Base-by-base conservation (phyloP, 2,113 vertebrate species). In the Setophaga kirtlandii region DNA sequence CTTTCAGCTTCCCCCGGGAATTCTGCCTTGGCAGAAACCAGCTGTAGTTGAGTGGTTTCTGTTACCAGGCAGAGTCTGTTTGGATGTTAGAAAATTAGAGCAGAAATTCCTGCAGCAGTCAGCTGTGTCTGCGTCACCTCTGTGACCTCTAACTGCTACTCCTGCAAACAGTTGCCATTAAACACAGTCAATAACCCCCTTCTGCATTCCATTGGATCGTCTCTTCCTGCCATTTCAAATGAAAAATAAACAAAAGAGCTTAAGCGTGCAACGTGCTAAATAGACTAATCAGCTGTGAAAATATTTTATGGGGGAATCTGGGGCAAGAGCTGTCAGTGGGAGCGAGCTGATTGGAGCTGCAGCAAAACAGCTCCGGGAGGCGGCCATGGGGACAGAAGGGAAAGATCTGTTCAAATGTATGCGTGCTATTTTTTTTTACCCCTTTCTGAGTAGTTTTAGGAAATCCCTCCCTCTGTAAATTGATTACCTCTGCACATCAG, bases 231-330 rank as follows among this genome's bases (percentile, higher is more conserved):
- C 80, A 46, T 47, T 83, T 81, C 58, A 52, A 83, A 92, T 87
- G 91, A 86, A 83, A 95, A 89, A 92, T 63, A 95, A 94, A 94
- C 92, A 91, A 63, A 95, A 71, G 82, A 83, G 69, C 88, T 89
- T 55, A 83, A 94, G 86, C 47, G 39, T 41, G 31, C 81, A 68
- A 69, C n/a, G 59, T 92, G 89, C 86, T 82, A 92, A 95, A 95
- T 97, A 87, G 83, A 93, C 87, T 94, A 89, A 94, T 95, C 89
- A 96, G 96, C 96, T 78, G 78, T 93, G 73, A 94, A 87, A 97
- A 96, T 96, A 90, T 89, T 97, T 97, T 94, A 91, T 83, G 87
- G 94, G 97, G 96, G 96, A 96, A 98, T 97, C 96, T 94, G 95
- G 97, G 96, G 97, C 96, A 94, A 78, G 93, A 96, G 90, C 90